phyloP scores from a whole-genome alignment of 2,797 vertebrate species.

The Micrastur ruficollis region DNA sequence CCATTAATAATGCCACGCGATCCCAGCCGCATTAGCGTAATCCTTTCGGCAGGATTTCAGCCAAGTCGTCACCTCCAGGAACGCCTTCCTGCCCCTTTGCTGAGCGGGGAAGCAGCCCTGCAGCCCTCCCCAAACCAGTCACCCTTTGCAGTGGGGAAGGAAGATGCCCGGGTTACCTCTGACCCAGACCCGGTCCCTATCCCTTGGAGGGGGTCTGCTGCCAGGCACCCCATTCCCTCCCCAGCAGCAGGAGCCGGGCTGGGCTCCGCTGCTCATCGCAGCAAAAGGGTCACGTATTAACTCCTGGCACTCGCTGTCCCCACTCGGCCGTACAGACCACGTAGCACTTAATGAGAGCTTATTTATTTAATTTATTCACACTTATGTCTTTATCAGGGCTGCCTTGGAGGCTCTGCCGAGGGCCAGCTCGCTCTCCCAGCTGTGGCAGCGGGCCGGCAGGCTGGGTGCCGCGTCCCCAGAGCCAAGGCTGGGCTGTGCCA shows the following conservation, averaged over 20 bases:
- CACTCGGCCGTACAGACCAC: neutral
- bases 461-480: neutral
- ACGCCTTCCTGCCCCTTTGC: neutral
- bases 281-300: neutral
- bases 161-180: neutral
- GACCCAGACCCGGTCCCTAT: neutral
- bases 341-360: neutral
- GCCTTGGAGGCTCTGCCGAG: neutral
- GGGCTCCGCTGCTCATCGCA: fast-evolving
- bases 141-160: neutral
- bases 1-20: neutral
- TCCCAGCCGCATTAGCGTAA: neutral
- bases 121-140: neutral
- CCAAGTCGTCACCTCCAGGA: neutral
- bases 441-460: neutral
- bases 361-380: neutral
- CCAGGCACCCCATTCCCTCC: neutral
- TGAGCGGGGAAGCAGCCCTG: neutral
- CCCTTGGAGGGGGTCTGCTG: neutral
- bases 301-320: neutral
- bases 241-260: fast-evolving
- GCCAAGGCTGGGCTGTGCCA: neutral
- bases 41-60: neutral
- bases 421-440: neutral
- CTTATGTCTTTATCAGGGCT: neutral